phyloP scores from a whole-genome alignment of 2,113 vertebrate genomes.

The Dendropsophus ebraccatus region DNA sequence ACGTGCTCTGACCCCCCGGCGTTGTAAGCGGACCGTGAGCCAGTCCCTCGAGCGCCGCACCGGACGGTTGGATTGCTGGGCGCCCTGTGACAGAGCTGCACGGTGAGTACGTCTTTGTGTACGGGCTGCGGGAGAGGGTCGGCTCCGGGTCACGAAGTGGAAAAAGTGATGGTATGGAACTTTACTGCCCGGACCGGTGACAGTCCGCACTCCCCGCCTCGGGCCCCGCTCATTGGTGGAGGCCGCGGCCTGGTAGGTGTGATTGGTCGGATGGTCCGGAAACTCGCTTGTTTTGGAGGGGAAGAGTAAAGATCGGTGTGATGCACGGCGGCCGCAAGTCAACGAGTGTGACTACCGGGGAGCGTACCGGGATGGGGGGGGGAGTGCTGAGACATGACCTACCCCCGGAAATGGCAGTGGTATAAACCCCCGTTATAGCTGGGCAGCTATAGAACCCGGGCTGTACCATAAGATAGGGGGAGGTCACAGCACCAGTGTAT shows the following conservation, averaged over 20 bases:
- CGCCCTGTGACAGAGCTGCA: not conserved
- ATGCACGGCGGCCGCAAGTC: not conserved
- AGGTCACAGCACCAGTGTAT: no score
- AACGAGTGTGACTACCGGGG: no score
- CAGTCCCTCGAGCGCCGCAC: not conserved
- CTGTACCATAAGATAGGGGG: no score
- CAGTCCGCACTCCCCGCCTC: slow-evolving; percentile 48
- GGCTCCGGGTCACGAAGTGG: no score
- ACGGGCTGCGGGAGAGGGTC: slow-evolving; percentile 20
- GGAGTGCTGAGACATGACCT: no score
- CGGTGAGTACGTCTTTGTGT: slow-evolving; percentile 8
- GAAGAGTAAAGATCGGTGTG: not conserved
- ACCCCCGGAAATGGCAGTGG: no score
- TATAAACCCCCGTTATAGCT: no score
- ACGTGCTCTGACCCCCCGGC: not conserved
- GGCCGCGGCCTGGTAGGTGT: slow-evolving; percentile 83
- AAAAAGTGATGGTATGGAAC: not conserved
- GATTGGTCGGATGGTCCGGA: slow-evolving; percentile 86
- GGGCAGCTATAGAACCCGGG: no score
- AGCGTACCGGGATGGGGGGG: no score
- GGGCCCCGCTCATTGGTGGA: slow-evolving; percentile 79
- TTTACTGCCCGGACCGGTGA: slow-evolving; percentile 31
- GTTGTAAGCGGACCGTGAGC: not conserved
- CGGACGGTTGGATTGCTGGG: not conserved
- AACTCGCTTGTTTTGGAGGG: slow-evolving; percentile 73